Evolutionary conservation across 1,140 invertebrate genomes (phyloP).

Genomic region (Saccostrea cuccullata): DNA sequence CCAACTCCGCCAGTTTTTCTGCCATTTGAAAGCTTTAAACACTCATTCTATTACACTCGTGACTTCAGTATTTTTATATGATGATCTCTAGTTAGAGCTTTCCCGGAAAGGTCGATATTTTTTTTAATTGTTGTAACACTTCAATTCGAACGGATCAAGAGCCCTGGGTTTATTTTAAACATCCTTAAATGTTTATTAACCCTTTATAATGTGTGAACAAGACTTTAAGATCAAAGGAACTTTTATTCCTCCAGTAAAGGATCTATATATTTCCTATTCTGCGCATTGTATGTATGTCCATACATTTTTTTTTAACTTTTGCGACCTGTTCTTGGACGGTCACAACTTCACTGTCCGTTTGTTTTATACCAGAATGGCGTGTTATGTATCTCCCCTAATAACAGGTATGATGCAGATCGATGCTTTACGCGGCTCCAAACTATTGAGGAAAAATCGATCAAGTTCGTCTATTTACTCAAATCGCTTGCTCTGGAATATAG

Average conservation of each 20-base stretch:
- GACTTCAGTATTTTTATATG: neutral
- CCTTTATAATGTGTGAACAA: neutral
- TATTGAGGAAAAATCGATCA: conserved; percentile 20
- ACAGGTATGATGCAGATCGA: conserved; percentile 23
- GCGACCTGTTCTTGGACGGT: neutral
- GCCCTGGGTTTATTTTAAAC: neutral
- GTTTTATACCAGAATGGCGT: neutral
- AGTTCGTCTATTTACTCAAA: conserved; percentile 33
- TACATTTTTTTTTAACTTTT: neutral
- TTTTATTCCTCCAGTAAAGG: neutral
- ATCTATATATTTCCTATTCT: neutral
- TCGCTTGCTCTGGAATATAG: conserved; percentile 10
- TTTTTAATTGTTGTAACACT: too few species aligned
- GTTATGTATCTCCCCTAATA: neutral
- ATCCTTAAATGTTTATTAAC: neutral
- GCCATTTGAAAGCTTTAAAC: neutral
- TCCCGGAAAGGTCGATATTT: too few species aligned
- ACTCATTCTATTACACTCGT: neutral
- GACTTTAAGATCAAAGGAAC: neutral
- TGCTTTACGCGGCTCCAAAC: conserved; percentile 3
- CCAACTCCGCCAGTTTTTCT: neutral
- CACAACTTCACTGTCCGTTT: neutral
- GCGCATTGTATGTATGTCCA: neutral
- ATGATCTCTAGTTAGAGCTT: neutral
- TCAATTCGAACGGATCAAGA: neutral